Conservation (phyloP, 1,140 invertebrate genomes). For the Cepaea nemoralis region DNA sequence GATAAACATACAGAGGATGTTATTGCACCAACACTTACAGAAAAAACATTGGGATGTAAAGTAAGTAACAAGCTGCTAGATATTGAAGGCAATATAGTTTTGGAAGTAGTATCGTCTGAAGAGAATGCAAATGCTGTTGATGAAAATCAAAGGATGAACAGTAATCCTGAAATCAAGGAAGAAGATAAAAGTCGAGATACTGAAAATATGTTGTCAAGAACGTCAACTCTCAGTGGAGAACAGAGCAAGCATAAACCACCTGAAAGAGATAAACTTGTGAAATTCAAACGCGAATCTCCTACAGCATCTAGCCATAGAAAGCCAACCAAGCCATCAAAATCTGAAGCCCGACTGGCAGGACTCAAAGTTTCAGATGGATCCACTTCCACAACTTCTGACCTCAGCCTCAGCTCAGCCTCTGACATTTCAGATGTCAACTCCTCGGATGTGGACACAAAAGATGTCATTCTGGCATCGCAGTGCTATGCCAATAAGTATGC, state of each 20-base stretch:
- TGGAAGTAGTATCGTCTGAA: not conserved
- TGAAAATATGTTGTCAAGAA: not conserved
- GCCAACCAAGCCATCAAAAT: constrained; percentile 31
- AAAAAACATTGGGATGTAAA: too few species aligned
- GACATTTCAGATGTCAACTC: constrained; percentile 15
- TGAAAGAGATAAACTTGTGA: not conserved
- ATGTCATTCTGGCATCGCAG: not conserved
- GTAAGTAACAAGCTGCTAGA: not conserved
- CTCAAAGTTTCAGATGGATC: constrained; percentile 35
- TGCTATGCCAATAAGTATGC: constrained; percentile 31
- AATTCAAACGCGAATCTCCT: not conserved
- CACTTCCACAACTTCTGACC: constrained; percentile 27
- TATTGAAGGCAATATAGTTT: not conserved
- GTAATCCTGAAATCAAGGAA: not conserved
- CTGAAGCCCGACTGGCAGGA: constrained; percentile 11
- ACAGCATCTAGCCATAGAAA: not conserved
- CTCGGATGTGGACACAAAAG: not conserved
- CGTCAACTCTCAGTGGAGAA: not conserved
- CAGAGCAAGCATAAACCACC: not conserved
- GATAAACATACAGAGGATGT: too few species aligned
- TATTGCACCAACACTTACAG: too few species aligned
- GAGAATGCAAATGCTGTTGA: not conserved
- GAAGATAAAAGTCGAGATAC: not conserved
- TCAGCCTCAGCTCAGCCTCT: constrained; percentile 10
- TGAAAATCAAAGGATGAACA: not conserved